A percentile compares a stretch with the other conserved stretches of the same genome.
Evolutionary conservation across 2,113 vertebrate genomes (phyloP).

Genomic region (Rattus rattus): DNA sequence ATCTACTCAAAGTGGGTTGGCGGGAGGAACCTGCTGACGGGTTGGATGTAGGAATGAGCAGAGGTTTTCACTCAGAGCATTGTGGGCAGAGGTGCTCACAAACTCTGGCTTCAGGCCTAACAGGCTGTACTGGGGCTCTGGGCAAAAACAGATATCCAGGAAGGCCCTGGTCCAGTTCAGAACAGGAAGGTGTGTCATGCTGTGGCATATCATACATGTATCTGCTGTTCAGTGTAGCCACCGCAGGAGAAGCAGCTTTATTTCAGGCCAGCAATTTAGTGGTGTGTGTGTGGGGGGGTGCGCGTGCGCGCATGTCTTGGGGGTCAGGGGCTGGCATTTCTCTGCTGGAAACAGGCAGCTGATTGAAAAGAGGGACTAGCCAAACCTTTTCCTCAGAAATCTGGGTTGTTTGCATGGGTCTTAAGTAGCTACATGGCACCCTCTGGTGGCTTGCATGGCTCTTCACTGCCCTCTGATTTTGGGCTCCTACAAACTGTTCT

Average conservation of each 20-base stretch:
- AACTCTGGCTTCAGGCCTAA: too few species aligned
- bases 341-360: not conserved
- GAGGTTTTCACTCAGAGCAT: not conserved
- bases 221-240: not conserved
- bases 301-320: too few species aligned
- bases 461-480: not conserved
- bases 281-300: too few species aligned
- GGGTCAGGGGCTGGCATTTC: not conserved
- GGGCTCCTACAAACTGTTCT: not conserved
- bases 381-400: not conserved
- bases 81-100: not conserved
- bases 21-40: not conserved
- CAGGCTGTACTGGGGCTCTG: not conserved
- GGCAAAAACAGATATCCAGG: not conserved
- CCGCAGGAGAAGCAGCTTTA: not conserved
- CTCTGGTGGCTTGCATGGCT: not conserved
- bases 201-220: not conserved
- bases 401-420: rapidly evolving
- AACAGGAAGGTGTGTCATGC: not conserved
- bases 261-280: not conserved
- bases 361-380: rapidly evolving
- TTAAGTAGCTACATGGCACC: not conserved
- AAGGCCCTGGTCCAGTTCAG: not conserved
- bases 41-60: not conserved
- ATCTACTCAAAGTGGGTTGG: not conserved